These are phyloP conservation scores for Zoroaster sp. DNA, from an alignment of 53 echinoderm and acorn worm genomes.

Conservation along the genomic window DNA sequence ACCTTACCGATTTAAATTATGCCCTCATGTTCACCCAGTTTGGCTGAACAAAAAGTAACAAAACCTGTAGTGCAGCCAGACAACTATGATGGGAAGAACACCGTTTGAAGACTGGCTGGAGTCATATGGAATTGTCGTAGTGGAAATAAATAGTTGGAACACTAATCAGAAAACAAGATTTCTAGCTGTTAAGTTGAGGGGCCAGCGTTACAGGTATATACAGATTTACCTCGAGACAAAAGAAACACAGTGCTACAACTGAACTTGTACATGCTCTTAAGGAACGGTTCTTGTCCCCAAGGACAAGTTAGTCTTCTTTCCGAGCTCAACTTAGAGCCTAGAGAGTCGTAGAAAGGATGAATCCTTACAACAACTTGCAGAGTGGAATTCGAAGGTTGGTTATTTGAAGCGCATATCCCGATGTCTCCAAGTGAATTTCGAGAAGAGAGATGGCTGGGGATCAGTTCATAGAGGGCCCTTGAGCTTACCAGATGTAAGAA, in stretches of 20 bases:
- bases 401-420: conserved; percentile 16
- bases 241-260: not conserved
- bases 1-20: no score
- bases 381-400: conserved; percentile 19
- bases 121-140: not conserved
- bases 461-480: conserved; percentile 36
- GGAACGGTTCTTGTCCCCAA: not conserved
- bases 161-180: not conserved
- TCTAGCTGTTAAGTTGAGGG: conserved; percentile 6
- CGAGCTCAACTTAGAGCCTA: not conserved
- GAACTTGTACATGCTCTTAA: not conserved
- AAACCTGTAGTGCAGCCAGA: not conserved
- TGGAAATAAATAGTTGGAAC: conserved; percentile 9
- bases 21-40: no score
- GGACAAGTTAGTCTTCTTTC: conserved; percentile 3
- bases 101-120: no score
- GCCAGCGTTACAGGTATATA: not conserved
- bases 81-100: not conserved
- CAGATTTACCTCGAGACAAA: not conserved
- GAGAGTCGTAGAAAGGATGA: not conserved
- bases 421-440: not conserved
- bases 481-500: conserved; percentile 3
- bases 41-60: no score
- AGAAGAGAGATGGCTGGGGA: conserved; percentile 37
- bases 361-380: conserved; percentile 9